Conservation (phyloP, 2,888 invertebrate species). For the Morpho deidamia region DNA sequence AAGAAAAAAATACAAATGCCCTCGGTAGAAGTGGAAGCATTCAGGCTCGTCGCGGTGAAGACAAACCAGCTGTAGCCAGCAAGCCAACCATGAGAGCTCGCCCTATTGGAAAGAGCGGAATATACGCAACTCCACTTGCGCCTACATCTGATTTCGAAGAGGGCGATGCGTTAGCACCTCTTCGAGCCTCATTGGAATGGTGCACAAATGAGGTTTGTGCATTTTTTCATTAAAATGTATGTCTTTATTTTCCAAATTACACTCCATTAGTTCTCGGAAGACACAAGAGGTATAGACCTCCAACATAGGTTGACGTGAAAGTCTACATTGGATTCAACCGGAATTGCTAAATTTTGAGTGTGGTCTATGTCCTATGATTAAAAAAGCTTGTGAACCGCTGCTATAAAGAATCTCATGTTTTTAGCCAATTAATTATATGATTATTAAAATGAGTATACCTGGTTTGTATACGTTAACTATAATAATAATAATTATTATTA, state of each 20-base stretch:
- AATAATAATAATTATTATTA: no score
- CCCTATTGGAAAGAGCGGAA: constrained; percentile 77
- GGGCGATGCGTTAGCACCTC: constrained; percentile 59
- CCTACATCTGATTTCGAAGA: constrained; percentile 68
- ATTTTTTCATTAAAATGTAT: not conserved
- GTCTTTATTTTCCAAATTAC: not conserved
- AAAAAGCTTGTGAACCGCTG: no score
- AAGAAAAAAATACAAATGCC: constrained; percentile 33
- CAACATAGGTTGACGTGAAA: no score
- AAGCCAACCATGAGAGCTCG: constrained; percentile 80
- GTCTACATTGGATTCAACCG: no score
- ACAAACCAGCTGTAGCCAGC: constrained; percentile 83
- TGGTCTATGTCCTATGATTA: no score
- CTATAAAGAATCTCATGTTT: no score
- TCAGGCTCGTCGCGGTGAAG: constrained; percentile 38
- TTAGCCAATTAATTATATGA: no score
- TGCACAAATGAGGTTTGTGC: constrained; percentile 58
- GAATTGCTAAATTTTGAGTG: no score
- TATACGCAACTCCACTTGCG: constrained; percentile 87
- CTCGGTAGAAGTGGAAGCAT: constrained; percentile 35
- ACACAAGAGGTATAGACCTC: no score
- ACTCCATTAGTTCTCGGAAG: no score
- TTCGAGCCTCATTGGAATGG: constrained; percentile 81
- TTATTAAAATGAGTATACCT: no score
- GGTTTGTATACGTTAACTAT: no score